Base-by-base conservation (phyloP, 2,888 invertebrate genomes). In the Nephrocerus scutellatus region DNA sequence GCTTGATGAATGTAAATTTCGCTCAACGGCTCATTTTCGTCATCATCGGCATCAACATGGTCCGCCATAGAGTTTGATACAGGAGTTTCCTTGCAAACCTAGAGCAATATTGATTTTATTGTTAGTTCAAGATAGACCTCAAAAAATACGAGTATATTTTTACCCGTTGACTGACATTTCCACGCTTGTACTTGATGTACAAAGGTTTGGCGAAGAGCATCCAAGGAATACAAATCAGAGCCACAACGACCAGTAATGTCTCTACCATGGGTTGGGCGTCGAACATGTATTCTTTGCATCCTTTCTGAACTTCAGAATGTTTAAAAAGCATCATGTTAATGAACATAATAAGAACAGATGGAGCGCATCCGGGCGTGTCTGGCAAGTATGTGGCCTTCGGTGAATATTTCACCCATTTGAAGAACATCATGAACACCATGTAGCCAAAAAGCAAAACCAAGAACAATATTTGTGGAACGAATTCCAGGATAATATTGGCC, bases 131-230 rank as follows among this genome's bases (percentile, higher is more conserved):
- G 23, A 29, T 19, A 25, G 4, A 21, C 10, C 8, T 8, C 20
- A 5, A 8, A 35, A 23, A 24, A 10, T n/a, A 30, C 4, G 19
- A 31, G 22, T 26, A n/a, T 14, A 33, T 15, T 25, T 7, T 12
- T 12, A 31, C 6, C 13, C 3, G 13, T 10, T 16, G 20, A 9
- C 13, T 6, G 3, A 25, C 5, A 6, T 69, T 67, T 55, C 75
- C 77, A 55, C 76, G 59, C 26, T 64, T 67, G 2, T 47, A 21
- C 60, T 82, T 74, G 41, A 92, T 72, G 55, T 85, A 76, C 29
- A 93, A 63, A 0, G 98, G 98, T 62, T 96, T 97, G 28, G 84
- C 87, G 1, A 92, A 65, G 55, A 98, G 68, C 90, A 98, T 90
- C 75, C 91, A 85, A 0, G 97, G 96, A 43, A 96, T 79, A 63